Base-by-base conservation (phyloP, 2,113 vertebrate species). In the Rhegmatorhina hoffmannsi region DNA sequence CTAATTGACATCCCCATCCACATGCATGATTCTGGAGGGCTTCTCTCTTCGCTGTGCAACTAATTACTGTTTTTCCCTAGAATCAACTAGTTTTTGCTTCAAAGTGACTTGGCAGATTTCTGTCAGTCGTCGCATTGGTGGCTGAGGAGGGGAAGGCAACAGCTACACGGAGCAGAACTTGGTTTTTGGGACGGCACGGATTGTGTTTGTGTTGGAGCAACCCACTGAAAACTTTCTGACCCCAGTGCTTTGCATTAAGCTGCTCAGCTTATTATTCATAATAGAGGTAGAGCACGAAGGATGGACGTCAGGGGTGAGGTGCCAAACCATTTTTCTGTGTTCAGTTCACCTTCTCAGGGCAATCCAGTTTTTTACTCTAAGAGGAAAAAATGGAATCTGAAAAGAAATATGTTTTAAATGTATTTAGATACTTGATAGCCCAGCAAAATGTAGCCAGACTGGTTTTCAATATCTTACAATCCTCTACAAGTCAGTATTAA, bases 81-180 rank as follows among this genome's bases (percentile, higher is more conserved):
- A 87, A 89, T 89, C 79, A 70, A 59, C 74, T 84, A 53, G 73
- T 89, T 94, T 79, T 87, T 53, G 18, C 77, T 93, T 90, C 33
- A 19, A 94, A 92, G 53, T 87, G 66, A 84, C 95, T 96, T 96
- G 90, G 79, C 90, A 92, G 23, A 90, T 95, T 93, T 88, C 63
- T 91, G 1, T 73, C 58, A 15, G 78, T 46, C 66, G 17, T 75
- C 64, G 21, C 38, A 15, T 87, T 87, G 33, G 3, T 31, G 88
- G 13, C 49, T 40, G 76, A 92, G 79, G 68, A 89, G 62, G 90
- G 85, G 83, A 66, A 63, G 1, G 72, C 82, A 52, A 10, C 44
- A 84, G 28, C 72, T 55, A 44, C 64, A 15, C 1, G n/a, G 47
- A 77, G 79, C 31, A 70, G 38, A 94, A 94, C 75, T 84, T 85